Conservation (phyloP, 2,113 vertebrate genomes). For the Pedetes capensis region DNA sequence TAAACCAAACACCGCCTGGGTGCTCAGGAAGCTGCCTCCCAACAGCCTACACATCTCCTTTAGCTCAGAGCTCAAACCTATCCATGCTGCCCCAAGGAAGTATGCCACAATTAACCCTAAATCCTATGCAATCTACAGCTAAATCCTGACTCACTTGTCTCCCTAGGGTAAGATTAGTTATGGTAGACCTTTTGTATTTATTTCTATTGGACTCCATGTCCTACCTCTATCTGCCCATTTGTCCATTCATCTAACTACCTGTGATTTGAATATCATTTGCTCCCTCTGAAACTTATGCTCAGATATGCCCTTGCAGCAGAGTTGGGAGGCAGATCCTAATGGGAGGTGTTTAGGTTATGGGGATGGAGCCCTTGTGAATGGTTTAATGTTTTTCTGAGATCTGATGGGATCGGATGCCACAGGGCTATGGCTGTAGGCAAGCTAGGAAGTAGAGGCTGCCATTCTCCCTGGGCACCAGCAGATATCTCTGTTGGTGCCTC, state of each 20-base stretch:
- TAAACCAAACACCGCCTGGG: background rate
- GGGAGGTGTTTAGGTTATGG: background rate
- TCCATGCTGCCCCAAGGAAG: background rate
- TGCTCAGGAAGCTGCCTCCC: background rate
- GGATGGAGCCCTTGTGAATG: background rate
- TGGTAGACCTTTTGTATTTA: background rate
- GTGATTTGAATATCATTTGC: background rate
- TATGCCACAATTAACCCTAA: background rate
- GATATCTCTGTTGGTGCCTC: background rate
- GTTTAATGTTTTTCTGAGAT: background rate
- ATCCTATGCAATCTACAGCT: background rate
- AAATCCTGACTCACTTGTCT: background rate
- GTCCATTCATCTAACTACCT: background rate
- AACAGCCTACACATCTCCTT: background rate
- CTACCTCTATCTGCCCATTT: background rate
- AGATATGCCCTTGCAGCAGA: background rate
- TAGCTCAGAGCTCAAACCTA: background rate
- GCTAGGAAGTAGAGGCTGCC: no score
- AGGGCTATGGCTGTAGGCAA: no score
- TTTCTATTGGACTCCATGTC: background rate
- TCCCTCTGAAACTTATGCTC: background rate
- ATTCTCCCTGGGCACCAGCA: fast-evolving
- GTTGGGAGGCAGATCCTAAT: background rate
- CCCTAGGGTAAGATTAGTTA: background rate
- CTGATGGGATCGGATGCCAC: no score